Base-by-base conservation (phyloP, 2,888 invertebrate genomes). In the Phlogophora meticulosa region DNA sequence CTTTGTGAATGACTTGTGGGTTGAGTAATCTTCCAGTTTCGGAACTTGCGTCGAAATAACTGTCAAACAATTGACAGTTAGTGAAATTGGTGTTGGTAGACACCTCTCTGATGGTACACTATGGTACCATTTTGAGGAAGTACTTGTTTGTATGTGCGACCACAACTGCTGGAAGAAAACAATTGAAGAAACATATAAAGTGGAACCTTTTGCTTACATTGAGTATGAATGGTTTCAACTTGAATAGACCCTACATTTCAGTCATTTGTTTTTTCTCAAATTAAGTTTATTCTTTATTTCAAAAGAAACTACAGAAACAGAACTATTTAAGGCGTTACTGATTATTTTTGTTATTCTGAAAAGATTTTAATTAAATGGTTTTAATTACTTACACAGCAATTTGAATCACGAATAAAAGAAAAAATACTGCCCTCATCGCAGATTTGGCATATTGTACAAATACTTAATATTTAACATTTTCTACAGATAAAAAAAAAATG, bases 331-430 rank as follows among this genome's bases (percentile, higher is more conserved):
- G n/a, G 9, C n/a, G 4, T 46, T 46, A 11, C 13, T 40, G 11
- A 20, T 40, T 22, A 17, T 40, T 24, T 32, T 15, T 32, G 11
- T 61, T 61, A 0, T 45, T 45, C 5, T n/a, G n/a, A 7, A 20
- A 52, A 38, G 9, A 52, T 22, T 43, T 65, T 36, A n/a, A 24
- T n/a, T 38, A 13, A 24, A 15, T 2, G 11, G 9, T 38, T 32
- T 38, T 38, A 46, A 63, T 51, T 32, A 51, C 32, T 58, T 20
- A 20, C 38, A n/a, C n/a, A n/a, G n/a, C n/a, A n/a, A n/a, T n/a
- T n/a, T n/a, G n/a, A n/a, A n/a, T n/a, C n/a, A n/a, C n/a, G n/a
- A n/a, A n/a, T n/a, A n/a, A n/a, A n/a, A n/a, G n/a, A n/a, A n/a
- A n/a, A n/a, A n/a, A n/a, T n/a, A n/a, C n/a, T n/a, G n/a, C n/a